phyloP scores from a whole-genome alignment of 2,888 invertebrate genomes.

The Thumatha senex region DNA sequence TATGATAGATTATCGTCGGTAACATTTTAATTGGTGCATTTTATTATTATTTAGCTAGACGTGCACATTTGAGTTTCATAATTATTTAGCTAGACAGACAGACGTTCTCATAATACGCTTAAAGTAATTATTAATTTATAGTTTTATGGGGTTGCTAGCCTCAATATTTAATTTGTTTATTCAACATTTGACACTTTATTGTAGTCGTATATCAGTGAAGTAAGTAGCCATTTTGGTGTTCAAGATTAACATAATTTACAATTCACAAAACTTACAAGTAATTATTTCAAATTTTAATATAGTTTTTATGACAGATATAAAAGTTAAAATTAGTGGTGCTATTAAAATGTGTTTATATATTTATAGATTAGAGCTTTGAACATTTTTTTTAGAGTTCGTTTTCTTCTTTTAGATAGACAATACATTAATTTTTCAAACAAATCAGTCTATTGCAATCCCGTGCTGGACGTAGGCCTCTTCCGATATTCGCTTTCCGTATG shows the following conservation, averaged over 20 bases:
- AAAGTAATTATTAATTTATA: background rate
- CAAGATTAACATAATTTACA: background rate
- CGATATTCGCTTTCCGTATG: too few relatives aligned
- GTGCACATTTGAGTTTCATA: too few relatives aligned
- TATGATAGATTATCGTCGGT: too few relatives aligned
- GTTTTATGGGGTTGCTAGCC: background rate
- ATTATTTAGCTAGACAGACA: too few relatives aligned
- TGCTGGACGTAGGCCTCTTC: too few relatives aligned
- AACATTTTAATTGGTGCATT: too few relatives aligned
- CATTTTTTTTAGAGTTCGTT: too few relatives aligned
- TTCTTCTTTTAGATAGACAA: too few relatives aligned
- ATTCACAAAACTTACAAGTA: background rate
- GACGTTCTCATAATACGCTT: background rate
- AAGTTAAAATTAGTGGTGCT: background rate
- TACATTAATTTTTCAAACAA: too few relatives aligned
- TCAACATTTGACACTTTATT: slow-evolving; percentile 4
- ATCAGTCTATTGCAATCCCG: too few relatives aligned
- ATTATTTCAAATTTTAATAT: background rate
- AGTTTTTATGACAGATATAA: background rate
- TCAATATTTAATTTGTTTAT: background rate
- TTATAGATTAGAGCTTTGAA: too few relatives aligned
- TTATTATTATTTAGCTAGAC: too few relatives aligned
- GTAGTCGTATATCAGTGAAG: background rate
- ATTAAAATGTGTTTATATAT: background rate
- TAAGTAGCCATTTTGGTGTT: background rate